Conservation (phyloP, 1,140 invertebrate genomes). For the Cydia strobilella region DNA sequence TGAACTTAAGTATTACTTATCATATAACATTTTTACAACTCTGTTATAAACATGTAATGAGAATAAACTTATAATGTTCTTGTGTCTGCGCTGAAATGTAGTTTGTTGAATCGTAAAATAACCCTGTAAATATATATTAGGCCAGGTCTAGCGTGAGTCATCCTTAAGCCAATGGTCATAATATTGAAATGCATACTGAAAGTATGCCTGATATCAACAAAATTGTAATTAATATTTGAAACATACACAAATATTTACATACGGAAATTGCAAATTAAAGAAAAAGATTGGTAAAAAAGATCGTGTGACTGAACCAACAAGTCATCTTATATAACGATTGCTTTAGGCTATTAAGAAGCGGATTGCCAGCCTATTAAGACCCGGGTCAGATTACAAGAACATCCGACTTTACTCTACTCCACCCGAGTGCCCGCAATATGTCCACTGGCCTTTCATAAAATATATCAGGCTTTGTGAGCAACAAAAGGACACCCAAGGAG, state of each 20-base stretch:
- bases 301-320: not conserved
- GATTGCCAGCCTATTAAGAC: conserved; percentile 19
- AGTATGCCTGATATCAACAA: too few species aligned
- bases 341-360: conserved; percentile 5
- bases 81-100: not conserved
- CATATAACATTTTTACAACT: not conserved
- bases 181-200: too few species aligned
- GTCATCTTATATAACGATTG: not conserved
- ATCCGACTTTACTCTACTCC: conserved; percentile 3
- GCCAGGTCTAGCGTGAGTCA: too few species aligned
- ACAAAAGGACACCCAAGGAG: conserved; percentile 28
- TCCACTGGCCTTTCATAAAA: conserved; percentile 30
- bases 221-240: too few species aligned
- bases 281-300: too few species aligned
- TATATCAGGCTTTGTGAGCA: conserved; percentile 26
- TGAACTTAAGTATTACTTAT: not conserved
- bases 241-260: too few species aligned
- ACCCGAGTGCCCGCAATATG: conserved; percentile 16
- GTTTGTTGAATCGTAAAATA: not conserved
- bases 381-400: conserved; percentile 14
- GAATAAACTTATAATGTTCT: not conserved
- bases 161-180: too few species aligned
- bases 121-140: not conserved
- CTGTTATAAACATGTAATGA: not conserved
- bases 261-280: too few species aligned